Base-by-base conservation (phyloP, 2,113 vertebrate species). In the Colistium nudipinnis region DNA sequence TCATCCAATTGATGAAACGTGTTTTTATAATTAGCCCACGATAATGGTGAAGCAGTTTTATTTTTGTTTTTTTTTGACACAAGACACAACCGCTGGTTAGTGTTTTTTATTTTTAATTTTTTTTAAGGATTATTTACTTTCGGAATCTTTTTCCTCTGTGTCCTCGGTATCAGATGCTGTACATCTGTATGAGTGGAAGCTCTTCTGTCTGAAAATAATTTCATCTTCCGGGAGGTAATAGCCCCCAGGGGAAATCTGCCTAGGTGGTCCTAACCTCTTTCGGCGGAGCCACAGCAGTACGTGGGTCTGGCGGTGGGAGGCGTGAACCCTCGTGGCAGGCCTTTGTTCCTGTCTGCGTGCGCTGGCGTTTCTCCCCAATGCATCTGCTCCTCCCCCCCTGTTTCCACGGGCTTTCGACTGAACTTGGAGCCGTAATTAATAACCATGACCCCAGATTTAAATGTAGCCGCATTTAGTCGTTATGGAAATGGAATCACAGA, bases 241-340 rank as follows among this genome's bases (percentile, higher is more conserved):
- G 85, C 83, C 80, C 88, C 77, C 80, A 3, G 64, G 88, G 86
- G 90, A 91, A 89, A 90, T 89, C 90, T 89, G 76, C 83, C 83
- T 86, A 74, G 86, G 88, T 91, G 90, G 88, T 89, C 87, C 81
- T 88, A 89, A 88, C 86, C 85, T 81, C 85, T 73, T 78, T 65
- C 68, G 64, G 81, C 74, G 69, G 70, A 87, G 74, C 81, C 55
- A 44, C 74, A 30, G 70, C 62, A 71, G 68, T 31, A 51, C 80
- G 78, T 62, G 77, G 65, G 84, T 83, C 70, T 83, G 72, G 62
- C 83, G 51, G 84, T 76, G 82, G 83, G 86, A 89, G 85, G 76
- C 82, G 70, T 62, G 79, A 86, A 78, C 87, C 85, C 82, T 80
- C 48, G 39, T 74, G 81, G 82, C 75, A 47, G 84, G 70, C 68